These are phyloP conservation scores for Lymantria dispar DNA, from an alignment of 2,888 invertebrate species.

Conservation along the genomic window DNA sequence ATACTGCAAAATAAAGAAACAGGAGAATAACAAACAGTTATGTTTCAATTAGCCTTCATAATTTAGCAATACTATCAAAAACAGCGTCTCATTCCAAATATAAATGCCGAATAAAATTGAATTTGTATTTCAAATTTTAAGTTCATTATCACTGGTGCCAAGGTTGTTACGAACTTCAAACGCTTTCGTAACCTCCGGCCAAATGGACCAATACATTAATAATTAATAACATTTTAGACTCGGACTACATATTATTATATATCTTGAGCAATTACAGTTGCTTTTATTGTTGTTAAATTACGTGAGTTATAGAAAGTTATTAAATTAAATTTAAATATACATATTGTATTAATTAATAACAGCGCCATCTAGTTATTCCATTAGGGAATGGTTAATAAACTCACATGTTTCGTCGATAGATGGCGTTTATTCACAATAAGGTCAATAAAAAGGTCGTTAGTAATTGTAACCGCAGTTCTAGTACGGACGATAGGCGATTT, in stretches of 20 bases:
- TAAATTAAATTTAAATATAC: too few species aligned
- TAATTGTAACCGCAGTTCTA: constrained; percentile 14
- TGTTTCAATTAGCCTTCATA: not conserved
- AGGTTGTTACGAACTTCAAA: constrained; percentile 27
- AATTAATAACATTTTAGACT: not conserved
- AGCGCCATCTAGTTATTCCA: constrained; percentile 21
- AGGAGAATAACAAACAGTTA: not conserved
- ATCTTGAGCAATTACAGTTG: not conserved
- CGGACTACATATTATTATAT: not conserved
- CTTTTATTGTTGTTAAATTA: too few species aligned
- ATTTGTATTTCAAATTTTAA: constrained; percentile 23
- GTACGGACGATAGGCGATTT: constrained; percentile 24
- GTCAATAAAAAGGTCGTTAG: constrained; percentile 10
- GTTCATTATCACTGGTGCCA: constrained; percentile 30
- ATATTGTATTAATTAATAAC: constrained; percentile 1
- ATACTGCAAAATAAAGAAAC: too few species aligned
- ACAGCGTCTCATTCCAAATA: constrained; percentile 12
- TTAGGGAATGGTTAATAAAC: not conserved
- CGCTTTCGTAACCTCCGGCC: constrained; percentile 24
- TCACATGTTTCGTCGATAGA: constrained; percentile 4
- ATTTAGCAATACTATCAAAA: constrained; percentile 3
- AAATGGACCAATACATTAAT: constrained; percentile 15
- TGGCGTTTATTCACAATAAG: constrained; percentile 15
- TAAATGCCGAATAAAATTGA: constrained; percentile 15
- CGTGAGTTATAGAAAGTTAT: too few species aligned